Evolutionary conservation across 1,140 invertebrate species (phyloP), one percentile per base, ranked within the genome.

Genomic region (Zaprionus taronus): DNA sequence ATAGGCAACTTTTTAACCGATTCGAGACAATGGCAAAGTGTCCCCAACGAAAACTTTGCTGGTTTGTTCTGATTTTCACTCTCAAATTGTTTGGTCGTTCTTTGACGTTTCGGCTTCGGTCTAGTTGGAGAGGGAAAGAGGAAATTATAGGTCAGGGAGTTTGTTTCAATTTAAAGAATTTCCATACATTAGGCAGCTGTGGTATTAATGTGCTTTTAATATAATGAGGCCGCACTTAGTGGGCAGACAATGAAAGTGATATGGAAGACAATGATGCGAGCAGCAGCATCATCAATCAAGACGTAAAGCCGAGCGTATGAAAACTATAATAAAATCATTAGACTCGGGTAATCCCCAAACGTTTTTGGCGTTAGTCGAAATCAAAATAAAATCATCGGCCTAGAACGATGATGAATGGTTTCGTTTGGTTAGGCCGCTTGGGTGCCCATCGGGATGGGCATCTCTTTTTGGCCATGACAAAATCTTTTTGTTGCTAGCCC

Each of bases 311-410:
- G 26, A 65, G 58, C 63, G 74, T 72, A 89, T 84, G 74, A 73
- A 72, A 87, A 89, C 84, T 89, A 87, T 87, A 87, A 87, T 89
- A 87, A 87, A 87, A 87, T 87, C 84, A 87, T 87, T 87, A 89
- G 84, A 55, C 78, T 71, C 7, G 20, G 74, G 85, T 87, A 87
- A 87, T 87, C 81, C 84, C 84, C 71, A 63, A 89, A 81, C 84
- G 81, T 89, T 89, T 89, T 87, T 71, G 51, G 38, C 63, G 51
- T 47, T 47, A 47, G 41, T 65, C 75, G 55, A 86, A 84, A 89
- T 89, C 84, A 87, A 87, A 87, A 87, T 89, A 87, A 87, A 87
- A 87, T 84, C 84, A 87, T 87, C 84, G 75, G 84, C 34, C 84
- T 71, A 72, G 72, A 87, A 87, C 89, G 81, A 89, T 89, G 84